phyloP scores from a whole-genome alignment of 2,888 invertebrate genomes.

The Philereme transversata region DNA sequence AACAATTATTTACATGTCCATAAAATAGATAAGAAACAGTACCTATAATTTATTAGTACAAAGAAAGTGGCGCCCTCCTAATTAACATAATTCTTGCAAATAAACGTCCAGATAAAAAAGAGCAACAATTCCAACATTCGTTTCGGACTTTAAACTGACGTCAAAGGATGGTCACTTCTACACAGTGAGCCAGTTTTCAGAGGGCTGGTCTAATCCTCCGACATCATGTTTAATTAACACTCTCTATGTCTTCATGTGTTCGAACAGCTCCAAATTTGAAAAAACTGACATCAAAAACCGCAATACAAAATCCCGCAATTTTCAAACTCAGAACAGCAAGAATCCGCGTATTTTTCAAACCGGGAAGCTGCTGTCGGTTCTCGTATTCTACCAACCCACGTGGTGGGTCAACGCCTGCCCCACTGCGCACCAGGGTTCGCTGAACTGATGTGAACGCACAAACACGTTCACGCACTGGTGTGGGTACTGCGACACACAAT shows the following conservation, averaged over 20 bases:
- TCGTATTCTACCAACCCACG: conserved; percentile 61
- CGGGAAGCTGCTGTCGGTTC: conserved; percentile 33
- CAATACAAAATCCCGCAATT: conserved; percentile 5
- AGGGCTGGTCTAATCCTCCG: too few relatives aligned
- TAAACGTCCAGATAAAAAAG: not conserved
- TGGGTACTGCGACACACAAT: conserved; percentile 31
- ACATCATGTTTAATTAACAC: too few relatives aligned
- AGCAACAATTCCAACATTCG: conserved; percentile 1
- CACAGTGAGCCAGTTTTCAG: too few relatives aligned
- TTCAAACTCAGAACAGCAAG: conserved; percentile 16
- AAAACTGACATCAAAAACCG: not conserved
- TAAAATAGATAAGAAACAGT: too few relatives aligned
- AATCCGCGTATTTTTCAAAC: conserved; percentile 29
- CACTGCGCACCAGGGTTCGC: conserved; percentile 73
- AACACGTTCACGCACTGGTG: conserved; percentile 32
- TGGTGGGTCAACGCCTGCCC: conserved; percentile 81
- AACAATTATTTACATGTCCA: too few relatives aligned
- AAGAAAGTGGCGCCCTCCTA: too few relatives aligned
- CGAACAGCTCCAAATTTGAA: too few relatives aligned
- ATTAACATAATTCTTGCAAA: too few relatives aligned
- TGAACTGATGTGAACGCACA: conserved; percentile 51
- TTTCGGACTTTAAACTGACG: not conserved
- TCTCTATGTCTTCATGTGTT: too few relatives aligned
- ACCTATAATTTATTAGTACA: too few relatives aligned
- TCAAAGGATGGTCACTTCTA: too few relatives aligned